Conservation (phyloP, 1,140 invertebrate species). For the Monomorium pharaonis region DNA sequence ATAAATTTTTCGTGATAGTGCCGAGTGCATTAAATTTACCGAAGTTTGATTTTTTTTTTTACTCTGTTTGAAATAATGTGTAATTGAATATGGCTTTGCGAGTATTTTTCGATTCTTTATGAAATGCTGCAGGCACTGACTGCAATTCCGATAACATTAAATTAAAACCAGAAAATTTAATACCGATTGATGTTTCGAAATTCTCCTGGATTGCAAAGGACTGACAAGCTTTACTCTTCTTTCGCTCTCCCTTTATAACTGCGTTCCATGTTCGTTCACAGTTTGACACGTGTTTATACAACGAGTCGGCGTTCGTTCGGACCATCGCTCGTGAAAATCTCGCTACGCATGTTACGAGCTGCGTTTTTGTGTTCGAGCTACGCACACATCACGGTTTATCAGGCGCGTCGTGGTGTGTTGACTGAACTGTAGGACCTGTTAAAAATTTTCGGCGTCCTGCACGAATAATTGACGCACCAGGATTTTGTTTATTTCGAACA, state of each 20-base stretch:
- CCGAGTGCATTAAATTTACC: background rate
- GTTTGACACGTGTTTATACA: slow-evolving; percentile 52
- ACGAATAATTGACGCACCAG: background rate
- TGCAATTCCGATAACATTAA: background rate
- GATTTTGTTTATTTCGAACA: background rate
- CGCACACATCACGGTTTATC: slow-evolving; percentile 10
- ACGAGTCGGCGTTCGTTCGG: slow-evolving; percentile 29
- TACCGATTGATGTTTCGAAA: background rate
- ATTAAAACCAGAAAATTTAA: background rate
- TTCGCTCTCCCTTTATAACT: slow-evolving; percentile 4
- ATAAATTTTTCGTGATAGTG: background rate
- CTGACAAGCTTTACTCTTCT: background rate
- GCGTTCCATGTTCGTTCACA: slow-evolving; percentile 34
- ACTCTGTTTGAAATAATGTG: background rate
- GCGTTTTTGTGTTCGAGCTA: slow-evolving; percentile 33
- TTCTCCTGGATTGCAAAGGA: background rate
- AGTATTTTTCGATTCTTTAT: background rate
- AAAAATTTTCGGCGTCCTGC: slow-evolving; percentile 52
- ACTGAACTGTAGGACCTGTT: slow-evolving; percentile 15
- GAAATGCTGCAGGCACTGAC: background rate
- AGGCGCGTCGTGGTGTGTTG: background rate
- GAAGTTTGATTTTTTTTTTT: background rate
- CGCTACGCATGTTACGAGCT: slow-evolving; percentile 35
- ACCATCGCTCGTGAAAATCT: slow-evolving; percentile 40
- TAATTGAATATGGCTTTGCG: background rate